These are phyloP conservation scores for Pantelozetes paolii DNA, from an alignment of 2,888 invertebrate species.

Conservation along the genomic window DNA sequence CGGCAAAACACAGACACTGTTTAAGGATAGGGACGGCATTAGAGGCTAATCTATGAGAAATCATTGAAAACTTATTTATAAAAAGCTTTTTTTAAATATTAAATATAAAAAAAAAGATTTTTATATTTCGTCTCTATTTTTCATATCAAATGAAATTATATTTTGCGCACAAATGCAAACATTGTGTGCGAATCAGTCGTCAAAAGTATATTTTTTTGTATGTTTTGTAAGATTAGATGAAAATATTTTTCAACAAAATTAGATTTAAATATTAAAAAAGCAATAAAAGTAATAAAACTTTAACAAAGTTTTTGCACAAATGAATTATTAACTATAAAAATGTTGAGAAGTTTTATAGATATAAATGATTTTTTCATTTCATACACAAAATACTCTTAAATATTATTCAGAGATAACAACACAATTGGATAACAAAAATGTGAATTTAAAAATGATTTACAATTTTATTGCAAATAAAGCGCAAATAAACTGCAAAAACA, in stretches of 20 bases:
- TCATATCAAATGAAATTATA: not conserved
- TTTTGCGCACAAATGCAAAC: conserved; percentile 1
- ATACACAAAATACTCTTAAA: conserved; percentile 4
- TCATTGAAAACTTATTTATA: conserved; percentile 31
- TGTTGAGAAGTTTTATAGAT: not conserved
- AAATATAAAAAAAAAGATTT: not conserved
- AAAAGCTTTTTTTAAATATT: conserved; percentile 18
- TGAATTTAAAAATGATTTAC: conserved; percentile 34
- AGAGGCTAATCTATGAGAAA: conserved; percentile 19
- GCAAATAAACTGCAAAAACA: not conserved
- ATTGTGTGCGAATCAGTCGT: conserved; percentile 24
- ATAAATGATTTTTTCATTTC: conserved; percentile 21
- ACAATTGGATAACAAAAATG: not conserved
- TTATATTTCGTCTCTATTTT: not conserved
- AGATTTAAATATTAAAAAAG: conserved; percentile 14
- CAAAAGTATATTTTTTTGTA: too few relatives aligned
- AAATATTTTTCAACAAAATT: conserved; percentile 8
- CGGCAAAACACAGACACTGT: conserved; percentile 19
- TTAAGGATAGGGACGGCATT: conserved; percentile 13
- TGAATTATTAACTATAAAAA: conserved; percentile 34
- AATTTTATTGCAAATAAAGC: not conserved
- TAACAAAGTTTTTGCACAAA: not conserved
- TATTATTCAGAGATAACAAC: not conserved
- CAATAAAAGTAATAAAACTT: conserved; percentile 27
- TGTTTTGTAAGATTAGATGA: conserved; percentile 15